phyloP scores from a whole-genome alignment of 1,140 invertebrate genomes.

The Bilobella aurantiaca region DNA sequence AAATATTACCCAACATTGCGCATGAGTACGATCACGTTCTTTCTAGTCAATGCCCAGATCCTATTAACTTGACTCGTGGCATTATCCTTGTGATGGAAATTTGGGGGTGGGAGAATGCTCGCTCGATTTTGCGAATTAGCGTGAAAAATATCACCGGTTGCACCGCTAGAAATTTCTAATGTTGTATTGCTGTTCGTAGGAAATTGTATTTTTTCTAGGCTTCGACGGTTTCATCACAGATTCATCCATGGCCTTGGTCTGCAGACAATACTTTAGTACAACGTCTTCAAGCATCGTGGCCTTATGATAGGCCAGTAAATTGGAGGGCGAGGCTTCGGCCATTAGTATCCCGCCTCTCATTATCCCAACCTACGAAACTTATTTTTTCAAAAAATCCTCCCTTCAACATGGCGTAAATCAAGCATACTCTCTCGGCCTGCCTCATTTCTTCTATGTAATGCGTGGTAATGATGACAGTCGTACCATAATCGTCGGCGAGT shows the following conservation, averaged over 20 bases:
- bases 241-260: background rate
- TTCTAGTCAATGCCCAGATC: constrained; percentile 19
- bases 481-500: background rate
- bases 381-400: background rate
- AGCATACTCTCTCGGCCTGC: background rate
- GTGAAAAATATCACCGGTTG: too few species aligned
- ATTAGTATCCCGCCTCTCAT: background rate
- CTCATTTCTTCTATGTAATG: constrained; percentile 3
- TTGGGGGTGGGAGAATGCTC: background rate
- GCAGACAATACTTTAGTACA: constrained; percentile 3
- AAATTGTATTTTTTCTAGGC: constrained; percentile 4
- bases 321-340: background rate
- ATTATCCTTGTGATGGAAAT: background rate
- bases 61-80: constrained; percentile 7
- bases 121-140: too few species aligned
- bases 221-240: background rate
- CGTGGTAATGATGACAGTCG: background rate
- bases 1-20: constrained; percentile 43
- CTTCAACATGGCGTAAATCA: too few species aligned
- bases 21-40: constrained; percentile 22
- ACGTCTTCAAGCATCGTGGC: constrained; percentile 8
- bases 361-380: background rate
- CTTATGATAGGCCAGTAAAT: background rate
- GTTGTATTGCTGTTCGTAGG: background rate
- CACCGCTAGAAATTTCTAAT: too few species aligned